Evolutionary conservation across 2,888 invertebrate genomes (phyloP).

Genomic region (Lasioglossum zephyrum): DNA sequence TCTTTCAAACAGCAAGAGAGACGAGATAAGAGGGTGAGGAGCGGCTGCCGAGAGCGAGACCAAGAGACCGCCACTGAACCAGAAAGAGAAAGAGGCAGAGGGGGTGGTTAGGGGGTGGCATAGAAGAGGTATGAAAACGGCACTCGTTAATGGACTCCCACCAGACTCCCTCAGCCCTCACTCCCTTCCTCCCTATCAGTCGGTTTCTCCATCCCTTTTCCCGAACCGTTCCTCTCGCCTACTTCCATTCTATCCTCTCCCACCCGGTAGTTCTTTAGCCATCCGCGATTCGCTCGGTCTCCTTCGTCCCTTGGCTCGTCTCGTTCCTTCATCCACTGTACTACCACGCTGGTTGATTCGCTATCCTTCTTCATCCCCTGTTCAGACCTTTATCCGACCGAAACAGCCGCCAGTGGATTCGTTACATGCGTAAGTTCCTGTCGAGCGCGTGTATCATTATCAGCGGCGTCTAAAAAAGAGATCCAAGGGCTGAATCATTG

Average conservation of each 20-base stretch:
- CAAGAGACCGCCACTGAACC: conserved; percentile 16
- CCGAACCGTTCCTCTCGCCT: conserved; percentile 15
- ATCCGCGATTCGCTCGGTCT: conserved; percentile 26
- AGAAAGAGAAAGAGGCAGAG: conserved; percentile 28
- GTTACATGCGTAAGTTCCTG: conserved; percentile 57
- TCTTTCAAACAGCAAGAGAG: conserved; percentile 64
- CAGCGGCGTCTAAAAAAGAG: background rate
- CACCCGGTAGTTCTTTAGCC: conserved; percentile 8
- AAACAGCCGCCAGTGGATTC: conserved; percentile 25
- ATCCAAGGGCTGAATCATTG: background rate
- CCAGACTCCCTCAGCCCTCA: conserved; percentile 62
- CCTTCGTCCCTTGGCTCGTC: background rate
- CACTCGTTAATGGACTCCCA: conserved; percentile 81
- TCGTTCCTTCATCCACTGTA: conserved; percentile 3
- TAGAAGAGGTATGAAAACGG: conserved; percentile 77
- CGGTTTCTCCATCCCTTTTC: conserved; percentile 21
- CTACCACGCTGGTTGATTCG: background rate
- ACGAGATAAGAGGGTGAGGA: conserved; percentile 35
- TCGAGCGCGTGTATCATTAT: conserved; percentile 43
- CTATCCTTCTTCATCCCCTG: background rate
- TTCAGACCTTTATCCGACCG: conserved; percentile 50
- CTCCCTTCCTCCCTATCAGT: conserved; percentile 33
- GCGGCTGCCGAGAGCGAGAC: conserved; percentile 26
- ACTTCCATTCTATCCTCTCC: conserved; percentile 17
- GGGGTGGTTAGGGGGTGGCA: conserved; percentile 51